These are phyloP conservation scores for Ips typographus DNA, from an alignment of 1,140 invertebrate species.

Conservation along the genomic window DNA sequence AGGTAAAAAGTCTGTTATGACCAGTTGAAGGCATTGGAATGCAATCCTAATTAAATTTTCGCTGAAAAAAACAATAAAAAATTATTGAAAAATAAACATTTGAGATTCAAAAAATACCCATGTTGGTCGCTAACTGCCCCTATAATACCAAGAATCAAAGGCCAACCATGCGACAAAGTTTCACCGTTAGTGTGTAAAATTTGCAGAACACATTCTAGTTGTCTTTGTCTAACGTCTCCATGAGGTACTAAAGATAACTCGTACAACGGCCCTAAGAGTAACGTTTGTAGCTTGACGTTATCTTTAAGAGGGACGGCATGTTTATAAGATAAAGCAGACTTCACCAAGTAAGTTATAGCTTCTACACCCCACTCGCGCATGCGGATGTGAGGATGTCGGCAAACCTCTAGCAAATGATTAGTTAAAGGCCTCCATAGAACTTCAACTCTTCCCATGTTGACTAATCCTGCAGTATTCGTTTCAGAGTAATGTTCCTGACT, in stretches of 20 bases:
- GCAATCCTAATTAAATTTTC: constrained; percentile 90
- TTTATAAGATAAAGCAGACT: constrained; percentile 87
- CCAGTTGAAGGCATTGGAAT: constrained; percentile 94
- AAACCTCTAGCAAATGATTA: constrained; percentile 93
- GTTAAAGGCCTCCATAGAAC: constrained; percentile 96
- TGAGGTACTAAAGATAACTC: constrained; percentile 87
- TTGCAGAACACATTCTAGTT: constrained; percentile 92
- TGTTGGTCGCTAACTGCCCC: constrained; percentile 91
- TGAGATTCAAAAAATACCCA: constrained; percentile 62
- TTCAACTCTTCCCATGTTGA: constrained; percentile 91
- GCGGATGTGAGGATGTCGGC: constrained; percentile 90
- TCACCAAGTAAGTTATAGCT: constrained; percentile 92
- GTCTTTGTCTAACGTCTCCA: constrained; percentile 90
- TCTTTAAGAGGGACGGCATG: constrained; percentile 81
- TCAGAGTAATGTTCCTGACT: too few relatives aligned
- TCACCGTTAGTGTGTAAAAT: constrained; percentile 92
- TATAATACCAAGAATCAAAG: constrained; percentile 90
- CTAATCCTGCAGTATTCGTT: constrained; percentile 59
- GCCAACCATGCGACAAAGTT: constrained; percentile 90
- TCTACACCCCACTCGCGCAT: constrained; percentile 98
- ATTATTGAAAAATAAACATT: constrained; percentile 2
- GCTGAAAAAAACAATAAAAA: constrained; percentile 55
- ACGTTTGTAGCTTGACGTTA: constrained; percentile 84
- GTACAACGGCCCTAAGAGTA: constrained; percentile 84
- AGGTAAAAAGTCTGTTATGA: constrained; percentile 94